Evolutionary conservation across 2,113 vertebrate species (phyloP).

Genomic region (Lichenostomus cassidix): DNA sequence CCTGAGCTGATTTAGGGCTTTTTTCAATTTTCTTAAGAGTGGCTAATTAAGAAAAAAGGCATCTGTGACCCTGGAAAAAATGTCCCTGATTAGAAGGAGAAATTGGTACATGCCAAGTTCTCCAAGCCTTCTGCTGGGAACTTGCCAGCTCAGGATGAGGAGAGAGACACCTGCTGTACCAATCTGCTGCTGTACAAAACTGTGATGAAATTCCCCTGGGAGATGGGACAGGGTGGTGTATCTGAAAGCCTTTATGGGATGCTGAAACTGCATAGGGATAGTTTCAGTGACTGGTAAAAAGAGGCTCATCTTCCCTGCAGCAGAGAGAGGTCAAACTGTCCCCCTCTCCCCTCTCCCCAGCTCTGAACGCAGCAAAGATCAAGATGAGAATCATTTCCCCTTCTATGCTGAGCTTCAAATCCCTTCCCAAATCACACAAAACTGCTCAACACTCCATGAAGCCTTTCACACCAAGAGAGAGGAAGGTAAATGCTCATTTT

Average conservation of each 20-base stretch:
- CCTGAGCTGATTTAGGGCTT: background rate
- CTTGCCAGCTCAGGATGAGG: background rate
- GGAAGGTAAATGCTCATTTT: background rate
- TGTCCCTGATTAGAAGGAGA: background rate
- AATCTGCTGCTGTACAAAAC: background rate
- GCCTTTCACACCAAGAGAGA: background rate
- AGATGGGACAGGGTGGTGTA: background rate
- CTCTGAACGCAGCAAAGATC: background rate
- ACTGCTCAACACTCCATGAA: background rate
- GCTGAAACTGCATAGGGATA: background rate
- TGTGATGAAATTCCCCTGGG: background rate
- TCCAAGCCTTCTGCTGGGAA: background rate
- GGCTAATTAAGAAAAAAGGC: background rate
- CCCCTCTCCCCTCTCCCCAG: background rate
- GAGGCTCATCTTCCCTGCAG: background rate
- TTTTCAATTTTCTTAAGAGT: background rate
- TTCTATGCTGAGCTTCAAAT: background rate
- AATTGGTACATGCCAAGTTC: background rate
- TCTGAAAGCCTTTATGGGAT: background rate
- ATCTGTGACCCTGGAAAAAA: background rate
- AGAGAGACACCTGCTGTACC: background rate
- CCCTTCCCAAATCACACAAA: background rate
- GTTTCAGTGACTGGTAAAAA: background rate
- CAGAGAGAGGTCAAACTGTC: background rate
- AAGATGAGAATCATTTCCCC: background rate